Percentiles rank a stretch among this genome's conserved stretches.
phyloP scores from a whole-genome alignment of 2,888 invertebrate genomes.

The Caenorhabditis wallacei region DNA sequence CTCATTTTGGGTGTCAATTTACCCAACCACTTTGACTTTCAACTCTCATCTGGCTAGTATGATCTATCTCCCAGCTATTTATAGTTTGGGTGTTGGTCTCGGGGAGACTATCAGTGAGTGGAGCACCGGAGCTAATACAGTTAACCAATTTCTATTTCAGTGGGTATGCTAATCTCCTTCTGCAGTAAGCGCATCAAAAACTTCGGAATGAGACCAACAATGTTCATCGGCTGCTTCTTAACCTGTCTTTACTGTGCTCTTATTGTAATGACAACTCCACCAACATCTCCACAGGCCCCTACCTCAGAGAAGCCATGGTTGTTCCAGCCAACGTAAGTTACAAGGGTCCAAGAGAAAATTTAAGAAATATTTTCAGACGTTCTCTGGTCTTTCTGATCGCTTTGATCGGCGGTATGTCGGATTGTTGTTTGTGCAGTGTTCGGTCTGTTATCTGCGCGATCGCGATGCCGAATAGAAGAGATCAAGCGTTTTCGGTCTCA shows the following conservation, averaged over 20 bases:
- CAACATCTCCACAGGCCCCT: slow-evolving; percentile 63
- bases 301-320: slow-evolving; percentile 61
- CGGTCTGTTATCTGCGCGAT: slow-evolving; percentile 70
- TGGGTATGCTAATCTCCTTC: slow-evolving; percentile 69
- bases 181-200: slow-evolving; percentile 66
- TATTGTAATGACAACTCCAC: slow-evolving; percentile 65
- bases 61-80: slow-evolving; percentile 71
- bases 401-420: slow-evolving; percentile 69
- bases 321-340: slow-evolving; percentile 64
- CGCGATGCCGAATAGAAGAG: slow-evolving; percentile 67
- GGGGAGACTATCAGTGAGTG: slow-evolving; percentile 72
- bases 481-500: slow-evolving; percentile 73
- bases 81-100: slow-evolving; percentile 67
- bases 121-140: neutral
- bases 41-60: slow-evolving; percentile 60
- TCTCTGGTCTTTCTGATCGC: slow-evolving; percentile 67
- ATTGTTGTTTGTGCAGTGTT: slow-evolving; percentile 70
- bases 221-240: slow-evolving; percentile 68
- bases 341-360: neutral
- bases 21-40: slow-evolving; percentile 73
- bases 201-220: slow-evolving; percentile 72
- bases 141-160: slow-evolving; percentile 27
- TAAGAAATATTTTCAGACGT: slow-evolving; percentile 50
- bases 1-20: slow-evolving; percentile 72
- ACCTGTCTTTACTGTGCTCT: slow-evolving; percentile 52